A percentile compares a stretch with the other conserved stretches of the same genome.
phyloP scores from a whole-genome alignment of 2,797 vertebrate genomes.

The Argyrosomus regius region DNA sequence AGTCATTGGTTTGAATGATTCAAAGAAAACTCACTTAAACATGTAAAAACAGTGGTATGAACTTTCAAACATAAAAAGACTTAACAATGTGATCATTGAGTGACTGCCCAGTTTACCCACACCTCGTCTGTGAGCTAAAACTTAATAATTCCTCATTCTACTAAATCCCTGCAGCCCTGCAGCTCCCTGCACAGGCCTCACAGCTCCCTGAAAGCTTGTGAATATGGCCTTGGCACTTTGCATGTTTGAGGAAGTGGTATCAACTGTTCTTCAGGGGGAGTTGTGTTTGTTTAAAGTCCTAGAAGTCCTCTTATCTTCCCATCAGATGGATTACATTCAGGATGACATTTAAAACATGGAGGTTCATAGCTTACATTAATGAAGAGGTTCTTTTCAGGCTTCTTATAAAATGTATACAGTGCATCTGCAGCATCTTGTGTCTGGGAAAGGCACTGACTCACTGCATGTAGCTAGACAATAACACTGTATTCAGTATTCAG shows the following conservation, averaged over 20 bases:
- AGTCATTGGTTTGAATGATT: no score
- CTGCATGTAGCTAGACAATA: neutral
- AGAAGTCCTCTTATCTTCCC: no score
- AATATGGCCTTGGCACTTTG: no score
- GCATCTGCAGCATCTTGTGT: slow-evolving; percentile 13
- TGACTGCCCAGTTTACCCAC: neutral
- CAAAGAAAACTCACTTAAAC: no score
- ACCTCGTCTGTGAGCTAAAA: neutral
- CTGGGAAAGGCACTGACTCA: neutral
- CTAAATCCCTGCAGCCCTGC: neutral
- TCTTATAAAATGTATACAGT: neutral
- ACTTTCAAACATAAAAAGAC: no score
- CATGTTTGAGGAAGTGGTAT: neutral
- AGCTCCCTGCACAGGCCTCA: neutral
- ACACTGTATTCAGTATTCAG: neutral
- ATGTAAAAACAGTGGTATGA: neutral
- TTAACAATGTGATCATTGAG: neutral
- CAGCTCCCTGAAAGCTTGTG: neutral
- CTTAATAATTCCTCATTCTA: neutral
- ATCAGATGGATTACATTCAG: no score
- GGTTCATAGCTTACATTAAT: neutral
- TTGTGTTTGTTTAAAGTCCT: neutral
- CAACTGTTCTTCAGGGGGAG: neutral
- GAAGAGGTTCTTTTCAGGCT: neutral
- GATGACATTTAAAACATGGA: no score